Percentiles rank a stretch among this genome's conserved stretches.
Evolutionary conservation across 2,888 invertebrate genomes (phyloP).

Genomic region (Onthophagus sagittarius): DNA sequence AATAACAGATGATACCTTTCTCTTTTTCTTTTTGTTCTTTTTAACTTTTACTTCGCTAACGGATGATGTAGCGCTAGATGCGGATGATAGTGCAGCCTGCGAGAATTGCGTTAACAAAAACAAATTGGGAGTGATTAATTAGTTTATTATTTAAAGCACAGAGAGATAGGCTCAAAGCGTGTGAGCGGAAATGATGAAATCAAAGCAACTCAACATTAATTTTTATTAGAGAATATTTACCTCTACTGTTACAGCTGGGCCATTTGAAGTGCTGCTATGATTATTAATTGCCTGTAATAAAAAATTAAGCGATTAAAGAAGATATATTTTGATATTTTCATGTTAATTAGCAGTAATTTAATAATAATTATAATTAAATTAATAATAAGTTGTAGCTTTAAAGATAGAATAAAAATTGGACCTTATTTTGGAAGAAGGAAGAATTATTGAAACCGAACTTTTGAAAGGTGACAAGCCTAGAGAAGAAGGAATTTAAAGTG

Average conservation of each 20-base stretch:
- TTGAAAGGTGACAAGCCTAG: too few species aligned
- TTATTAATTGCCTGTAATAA: slow-evolving; percentile 31
- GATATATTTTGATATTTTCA: background rate
- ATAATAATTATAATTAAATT: too few species aligned
- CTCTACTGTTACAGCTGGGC: slow-evolving; percentile 33
- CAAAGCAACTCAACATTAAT: slow-evolving; percentile 15
- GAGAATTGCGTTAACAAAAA: background rate
- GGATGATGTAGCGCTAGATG: slow-evolving; percentile 37
- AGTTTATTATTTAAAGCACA: background rate
- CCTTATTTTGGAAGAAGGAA: too few species aligned
- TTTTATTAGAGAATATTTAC: slow-evolving; percentile 24
- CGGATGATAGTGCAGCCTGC: slow-evolving; percentile 31
- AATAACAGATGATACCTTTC: slow-evolving; percentile 12
- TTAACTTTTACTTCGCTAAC: slow-evolving; percentile 30
- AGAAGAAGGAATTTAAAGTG: too few species aligned
- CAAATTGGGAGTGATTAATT: background rate
- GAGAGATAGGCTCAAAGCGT: background rate
- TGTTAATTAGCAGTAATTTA: too few species aligned
- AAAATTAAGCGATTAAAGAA: slow-evolving; percentile 9
- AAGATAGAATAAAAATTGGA: too few species aligned
- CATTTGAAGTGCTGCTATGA: slow-evolving; percentile 36
- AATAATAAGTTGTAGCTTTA: too few species aligned
- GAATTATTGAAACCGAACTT: too few species aligned
- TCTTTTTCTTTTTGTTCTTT: slow-evolving; percentile 39
- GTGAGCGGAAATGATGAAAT: slow-evolving; percentile 21